phyloP scores from a whole-genome alignment of 2,113 vertebrate genomes.

The Promerops cafer region DNA sequence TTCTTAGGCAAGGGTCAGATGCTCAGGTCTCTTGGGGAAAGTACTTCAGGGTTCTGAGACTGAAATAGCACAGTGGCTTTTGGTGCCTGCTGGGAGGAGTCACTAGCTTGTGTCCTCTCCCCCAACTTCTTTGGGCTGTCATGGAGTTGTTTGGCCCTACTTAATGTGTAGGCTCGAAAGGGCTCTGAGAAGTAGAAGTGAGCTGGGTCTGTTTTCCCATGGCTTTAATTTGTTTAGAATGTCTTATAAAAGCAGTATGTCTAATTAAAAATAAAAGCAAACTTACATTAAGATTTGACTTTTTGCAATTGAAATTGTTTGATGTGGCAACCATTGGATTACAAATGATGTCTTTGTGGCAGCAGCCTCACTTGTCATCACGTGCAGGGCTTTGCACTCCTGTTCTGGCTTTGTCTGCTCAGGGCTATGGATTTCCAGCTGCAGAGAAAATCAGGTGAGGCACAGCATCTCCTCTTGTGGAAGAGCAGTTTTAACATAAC shows the following conservation, averaged over 20 bases:
- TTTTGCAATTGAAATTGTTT: not conserved
- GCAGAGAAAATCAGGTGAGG: not conserved
- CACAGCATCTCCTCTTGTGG: not conserved
- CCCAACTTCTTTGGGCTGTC: not conserved
- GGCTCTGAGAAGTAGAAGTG: not conserved
- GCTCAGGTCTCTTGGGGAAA: not conserved
- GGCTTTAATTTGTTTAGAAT: not conserved
- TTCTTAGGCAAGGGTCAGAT: not conserved
- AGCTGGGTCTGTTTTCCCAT: not conserved
- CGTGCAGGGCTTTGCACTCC: not conserved
- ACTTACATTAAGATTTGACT: not conserved
- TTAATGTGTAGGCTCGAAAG: not conserved
- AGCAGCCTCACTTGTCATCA: not conserved
- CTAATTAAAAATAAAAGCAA: slow-evolving; percentile 21
- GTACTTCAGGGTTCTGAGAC: not conserved
- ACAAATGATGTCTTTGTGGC: not conserved
- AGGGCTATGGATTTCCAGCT: not conserved
- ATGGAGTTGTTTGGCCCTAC: not conserved
- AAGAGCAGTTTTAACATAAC: not conserved
- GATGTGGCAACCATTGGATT: not conserved
- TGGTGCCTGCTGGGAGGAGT: not conserved
- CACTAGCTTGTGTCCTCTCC: not conserved
- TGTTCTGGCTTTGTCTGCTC: not conserved
- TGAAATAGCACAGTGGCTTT: not conserved
- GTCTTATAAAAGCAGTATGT: not conserved